Base-by-base conservation (phyloP, 2,797 vertebrate species). In the Hippopotamyrus pictus region DNA sequence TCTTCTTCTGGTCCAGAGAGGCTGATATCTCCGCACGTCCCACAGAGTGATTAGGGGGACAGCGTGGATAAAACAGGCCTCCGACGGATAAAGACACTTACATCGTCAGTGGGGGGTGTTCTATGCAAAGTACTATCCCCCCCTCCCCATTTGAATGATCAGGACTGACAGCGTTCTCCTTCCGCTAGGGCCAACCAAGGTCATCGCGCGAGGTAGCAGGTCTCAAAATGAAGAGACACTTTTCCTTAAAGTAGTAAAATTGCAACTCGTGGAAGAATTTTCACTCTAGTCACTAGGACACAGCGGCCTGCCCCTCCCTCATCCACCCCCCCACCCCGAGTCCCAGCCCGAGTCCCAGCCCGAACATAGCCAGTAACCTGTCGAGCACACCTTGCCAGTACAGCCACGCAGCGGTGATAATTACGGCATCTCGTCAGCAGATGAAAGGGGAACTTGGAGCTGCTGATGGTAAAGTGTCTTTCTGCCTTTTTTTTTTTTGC, bases 341-440 rank as follows among this genome's bases (percentile, higher is more conserved):
- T 51, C 59, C 9, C n/a, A 25, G 3, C 33, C 44, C 0, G 50
- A 51, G 5, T 51, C 59, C 9, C n/a, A 25, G 3, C 17, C 41
- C 17, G 7, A 33, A 19, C 84, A 7, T 37, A 5, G 54, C 54
- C 62, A 41, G 86, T 8, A 41, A 65, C 76, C 88, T 84, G 90
- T 90, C 86, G 29, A 69, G 73, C 89, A 88, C 89, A 90, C 84
- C 88, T 89, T 87, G 44, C 89, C 87, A 79, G 59, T 57, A 82
- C 89, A 17, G 89, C 46, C 73, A 19, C 48, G 89, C 89, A 85
- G 90, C 73, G 11, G 69, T 79, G 76, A 91, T 91, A 91, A 92
- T 92, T 90, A 90, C n/a, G 90, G 90, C 88, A 82, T 91, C 51
- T 87, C n/a, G 89, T 59, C 62, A 57, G 65, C 84, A 92, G 90